phyloP scores from a whole-genome alignment of 2,888 invertebrate species.

The Ptychoptera albimana region DNA sequence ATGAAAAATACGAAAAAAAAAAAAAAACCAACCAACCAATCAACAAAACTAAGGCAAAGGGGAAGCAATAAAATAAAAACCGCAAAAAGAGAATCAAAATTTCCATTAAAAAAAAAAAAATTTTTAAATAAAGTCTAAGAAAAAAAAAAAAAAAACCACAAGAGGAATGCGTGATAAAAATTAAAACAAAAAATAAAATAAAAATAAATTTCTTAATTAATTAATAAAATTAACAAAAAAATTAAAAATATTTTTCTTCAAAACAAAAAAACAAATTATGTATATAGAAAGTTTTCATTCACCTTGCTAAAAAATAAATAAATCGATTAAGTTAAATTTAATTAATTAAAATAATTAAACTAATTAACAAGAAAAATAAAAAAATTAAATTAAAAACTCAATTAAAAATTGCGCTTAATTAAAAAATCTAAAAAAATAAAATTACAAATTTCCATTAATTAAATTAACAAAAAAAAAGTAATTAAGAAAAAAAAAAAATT shows the following conservation, averaged over 20 bases:
- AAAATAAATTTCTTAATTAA: background rate
- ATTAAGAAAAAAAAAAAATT: conserved; percentile 12
- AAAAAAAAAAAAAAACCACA: conserved; percentile 3
- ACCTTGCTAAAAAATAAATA: background rate
- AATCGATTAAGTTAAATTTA: no score
- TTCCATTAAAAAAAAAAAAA: no score
- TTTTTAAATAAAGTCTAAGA: conserved; percentile 8
- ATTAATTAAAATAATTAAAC: conserved; percentile 11
- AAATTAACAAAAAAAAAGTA: background rate
- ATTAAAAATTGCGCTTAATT: conserved; percentile 4
- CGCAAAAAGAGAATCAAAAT: no score
- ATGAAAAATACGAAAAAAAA: conserved; percentile 7
- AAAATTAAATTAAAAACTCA: conserved; percentile 9
- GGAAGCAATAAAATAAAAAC: no score
- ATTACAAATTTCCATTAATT: conserved; percentile 1
- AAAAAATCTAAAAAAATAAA: conserved; percentile 8
- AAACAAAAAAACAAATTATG: conserved; percentile 9
- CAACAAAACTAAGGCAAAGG: background rate
- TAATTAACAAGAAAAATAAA: conserved; percentile 9
- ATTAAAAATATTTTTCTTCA: conserved; percentile 3
- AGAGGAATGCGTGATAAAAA: background rate
- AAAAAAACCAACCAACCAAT: conserved; percentile 5
- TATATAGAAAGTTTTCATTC: conserved; percentile 10
- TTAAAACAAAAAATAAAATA: background rate
- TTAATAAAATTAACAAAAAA: background rate